Evolutionary conservation across 2,888 invertebrate genomes (phyloP), one percentile per base, ranked within the genome.

Genomic region (Cecidostiba fungosa): DNA sequence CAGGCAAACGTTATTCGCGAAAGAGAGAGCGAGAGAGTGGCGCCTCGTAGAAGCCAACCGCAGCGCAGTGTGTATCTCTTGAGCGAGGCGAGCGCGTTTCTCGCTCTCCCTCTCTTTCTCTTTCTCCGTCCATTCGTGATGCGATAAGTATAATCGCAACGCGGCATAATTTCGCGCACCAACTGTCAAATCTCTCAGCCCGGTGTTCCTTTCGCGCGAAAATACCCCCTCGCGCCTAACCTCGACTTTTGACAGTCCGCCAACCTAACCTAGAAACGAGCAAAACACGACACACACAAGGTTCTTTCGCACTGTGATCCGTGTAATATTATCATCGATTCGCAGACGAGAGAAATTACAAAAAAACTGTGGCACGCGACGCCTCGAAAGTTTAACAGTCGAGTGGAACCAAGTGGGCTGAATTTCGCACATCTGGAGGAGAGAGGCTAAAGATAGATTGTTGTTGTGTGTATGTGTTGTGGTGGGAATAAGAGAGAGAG

Each of bases 21-120:
- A 26, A n/a, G 23, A 50, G 66, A 54, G 12, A 32, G 36, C 54
- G 72, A 36, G 54, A 36, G 5, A 26, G 66, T 29, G 66, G 29
- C 66, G 66, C 66, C 23, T 29, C 14, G 23, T 1, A 8, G 23
- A 23, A 69, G 8, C 10, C 16, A 10, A 19, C 36, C 59, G 36
- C n/a, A 59, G 23, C 10, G 59, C 73, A 81, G 81, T 81, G 32
- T 74, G 23, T 47, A 39, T 74, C 62, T 47, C 47, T 62, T 74
- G 74, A 62, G 62, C 66, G 74, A 39, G 59, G 14, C 47, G 74
- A 54, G 32, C 74, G n/a, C 66, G 29, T 32, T 32, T 29, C 29
- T 29, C 32, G n/a, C 73, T 32, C 23, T 77, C 62, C 10, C 12
- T 39, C 23, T 66, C 43, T 36, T 10, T 10, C 10, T 26, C 12